phyloP scores from a whole-genome alignment of 2,113 vertebrate genomes.

The Nansenia antarctica region DNA sequence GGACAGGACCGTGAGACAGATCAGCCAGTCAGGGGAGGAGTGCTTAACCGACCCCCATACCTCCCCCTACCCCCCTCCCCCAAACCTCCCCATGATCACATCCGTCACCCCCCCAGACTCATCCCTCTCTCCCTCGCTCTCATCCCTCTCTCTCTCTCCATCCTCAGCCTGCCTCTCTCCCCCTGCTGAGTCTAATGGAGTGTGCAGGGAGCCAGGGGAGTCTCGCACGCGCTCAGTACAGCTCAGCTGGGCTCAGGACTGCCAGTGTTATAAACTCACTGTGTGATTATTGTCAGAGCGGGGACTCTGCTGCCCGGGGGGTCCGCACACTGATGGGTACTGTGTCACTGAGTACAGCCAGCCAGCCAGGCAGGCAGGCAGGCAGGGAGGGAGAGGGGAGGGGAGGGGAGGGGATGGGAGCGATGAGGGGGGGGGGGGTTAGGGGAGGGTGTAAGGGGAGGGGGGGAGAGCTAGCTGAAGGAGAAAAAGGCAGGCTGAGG shows the following conservation, averaged over 20 bases:
- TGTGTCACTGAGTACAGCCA: conserved; percentile 64
- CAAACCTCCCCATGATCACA: background rate
- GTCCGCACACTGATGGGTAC: conserved; percentile 63
- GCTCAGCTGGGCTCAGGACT: conserved; percentile 64
- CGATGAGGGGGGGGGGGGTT: conserved; percentile 1
- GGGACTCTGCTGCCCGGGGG: conserved; percentile 64
- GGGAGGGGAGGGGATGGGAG: conserved; percentile 7
- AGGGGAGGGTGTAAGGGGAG: conserved; percentile 8
- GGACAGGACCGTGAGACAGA: no score
- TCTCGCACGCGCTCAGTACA: conserved; percentile 55
- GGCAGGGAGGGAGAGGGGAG: conserved; percentile 2
- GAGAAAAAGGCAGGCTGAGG: conserved; percentile 1
- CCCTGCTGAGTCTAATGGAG: conserved; percentile 79
- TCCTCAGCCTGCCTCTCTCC: conserved; percentile 15
- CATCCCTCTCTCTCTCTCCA: conserved; percentile 39
- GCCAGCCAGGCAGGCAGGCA: conserved; percentile 22
- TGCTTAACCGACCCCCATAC: background rate
- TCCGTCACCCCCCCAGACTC: background rate
- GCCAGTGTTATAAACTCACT: conserved; percentile 71
- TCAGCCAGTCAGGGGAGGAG: background rate
- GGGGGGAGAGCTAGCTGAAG: conserved; percentile 17
- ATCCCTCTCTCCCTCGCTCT: conserved; percentile 46
- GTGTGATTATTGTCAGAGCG: conserved; percentile 69
- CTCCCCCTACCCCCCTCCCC: background rate
- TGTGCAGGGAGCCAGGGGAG: conserved; percentile 69